A percentile compares a stretch with the other conserved stretches of the same genome.
These are phyloP conservation scores for Dipodomys merriami DNA, from an alignment of 2,113 vertebrate genomes.

Conservation along the genomic window DNA sequence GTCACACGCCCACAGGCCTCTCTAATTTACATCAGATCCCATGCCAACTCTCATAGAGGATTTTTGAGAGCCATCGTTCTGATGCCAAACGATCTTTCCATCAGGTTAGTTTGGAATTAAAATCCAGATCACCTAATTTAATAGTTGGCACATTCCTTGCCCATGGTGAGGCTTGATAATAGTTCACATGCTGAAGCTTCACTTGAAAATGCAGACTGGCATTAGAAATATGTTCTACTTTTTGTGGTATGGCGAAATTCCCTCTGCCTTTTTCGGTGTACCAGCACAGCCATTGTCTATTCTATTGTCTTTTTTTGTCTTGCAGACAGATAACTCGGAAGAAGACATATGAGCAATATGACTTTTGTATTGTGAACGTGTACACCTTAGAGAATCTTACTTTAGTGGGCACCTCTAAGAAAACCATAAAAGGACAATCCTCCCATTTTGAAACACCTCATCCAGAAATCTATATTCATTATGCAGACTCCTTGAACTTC, in stretches of 20 bases:
- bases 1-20: background rate
- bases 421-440: background rate
- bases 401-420: background rate
- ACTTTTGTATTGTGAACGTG: background rate
- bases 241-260: background rate
- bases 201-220: conserved; percentile 21
- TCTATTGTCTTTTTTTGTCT: background rate
- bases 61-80: background rate
- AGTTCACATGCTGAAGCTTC: conserved; percentile 54
- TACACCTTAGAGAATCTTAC: background rate
- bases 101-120: background rate
- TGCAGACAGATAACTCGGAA: background rate
- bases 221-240: conserved; percentile 39
- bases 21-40: background rate
- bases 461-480: background rate
- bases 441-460: background rate
- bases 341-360: background rate
- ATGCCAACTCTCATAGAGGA: background rate
- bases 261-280: background rate
- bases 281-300: background rate
- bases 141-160: conserved; percentile 43
- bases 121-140: conserved; percentile 25
- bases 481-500: background rate
- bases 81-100: conserved; percentile 7
- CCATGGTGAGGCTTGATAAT: background rate